phyloP scores from a whole-genome alignment of 2,113 vertebrate species.

The Cervus canadensis region DNA sequence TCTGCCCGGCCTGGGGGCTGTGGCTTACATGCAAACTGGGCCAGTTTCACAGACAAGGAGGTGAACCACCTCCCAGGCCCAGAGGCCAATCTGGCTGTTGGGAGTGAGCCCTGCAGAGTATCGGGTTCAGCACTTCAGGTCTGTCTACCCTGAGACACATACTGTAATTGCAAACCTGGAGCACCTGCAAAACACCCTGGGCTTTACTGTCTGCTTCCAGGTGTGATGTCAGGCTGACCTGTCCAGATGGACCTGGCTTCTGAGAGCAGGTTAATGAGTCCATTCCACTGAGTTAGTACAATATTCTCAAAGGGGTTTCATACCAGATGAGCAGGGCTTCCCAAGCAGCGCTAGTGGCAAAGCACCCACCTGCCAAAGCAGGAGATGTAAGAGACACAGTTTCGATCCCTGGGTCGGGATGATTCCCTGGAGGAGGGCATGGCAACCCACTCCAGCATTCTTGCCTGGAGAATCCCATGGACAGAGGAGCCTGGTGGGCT shows the following conservation, averaged over 20 bases:
- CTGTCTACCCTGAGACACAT: not conserved
- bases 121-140: not conserved
- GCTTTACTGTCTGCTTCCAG: not conserved
- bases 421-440: not conserved
- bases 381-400: not conserved
- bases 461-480: not conserved
- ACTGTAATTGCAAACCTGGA: not conserved
- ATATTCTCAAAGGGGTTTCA: constrained; percentile 3
- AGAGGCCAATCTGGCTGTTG: not conserved
- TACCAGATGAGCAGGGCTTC: not conserved
- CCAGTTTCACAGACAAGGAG: not conserved
- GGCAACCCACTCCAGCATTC: not conserved
- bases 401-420: not conserved
- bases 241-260: not conserved
- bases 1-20: not conserved
- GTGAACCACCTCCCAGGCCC: not conserved
- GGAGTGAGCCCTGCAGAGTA: not conserved
- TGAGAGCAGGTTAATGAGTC: not conserved
- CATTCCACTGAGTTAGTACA: not conserved
- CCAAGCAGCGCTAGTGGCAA: not conserved
- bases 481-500: not conserved
- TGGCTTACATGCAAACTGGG: not conserved
- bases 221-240: constrained; percentile 42
- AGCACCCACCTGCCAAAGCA: not conserved
- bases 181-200: not conserved